Base-by-base conservation (phyloP, 2,888 invertebrate species). In the Baccha elongata region DNA sequence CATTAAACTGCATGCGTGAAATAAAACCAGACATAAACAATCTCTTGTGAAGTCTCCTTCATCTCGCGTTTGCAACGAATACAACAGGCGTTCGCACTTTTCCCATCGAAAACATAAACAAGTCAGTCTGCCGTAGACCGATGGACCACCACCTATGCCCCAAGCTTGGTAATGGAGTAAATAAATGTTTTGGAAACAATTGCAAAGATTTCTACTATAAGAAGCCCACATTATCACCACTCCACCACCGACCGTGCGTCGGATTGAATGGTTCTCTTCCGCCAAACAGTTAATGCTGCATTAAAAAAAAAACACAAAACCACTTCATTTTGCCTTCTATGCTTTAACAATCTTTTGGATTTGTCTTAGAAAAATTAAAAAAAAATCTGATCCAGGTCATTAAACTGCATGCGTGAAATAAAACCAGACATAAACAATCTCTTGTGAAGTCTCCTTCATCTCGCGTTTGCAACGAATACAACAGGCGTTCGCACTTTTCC, bases 1-100 rank as follows among this genome's bases (percentile, higher is more conserved):
- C 83, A 83, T 83, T 83, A 83, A 83, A 83, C 83, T 78, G 78
- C 75, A 83, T 78, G 83, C 83, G 68, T 83, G 68, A 76, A 78
- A 73, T 64, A 23, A 67, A 64, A 68, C 53, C 48, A 78, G 73
- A 78, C 83, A 67, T 83, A 83, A 83, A 78, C 83, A 83, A 76
- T 65, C 67, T 58, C 35, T 13, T 23, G 19, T 35, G 50, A 48
- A 55, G 64, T 58, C 53, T 62, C 62, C 37, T 29, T 52, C 58
- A 53, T 58, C 58, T 67, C 7, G 44, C n/a, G n/a, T n/a, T 29
- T 44, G 60, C 67, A 50, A 29, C 19, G n/a, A 26, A 3, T 40
- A 40, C 44, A 42, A 46, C 48, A 52, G 60, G 60, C 60, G 65
- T 67, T 75, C 69, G 76, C 75, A 72, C 60, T 72, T 76, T 75